phyloP scores from a whole-genome alignment of 2,797 vertebrate species.

The Masticophis lateralis region DNA sequence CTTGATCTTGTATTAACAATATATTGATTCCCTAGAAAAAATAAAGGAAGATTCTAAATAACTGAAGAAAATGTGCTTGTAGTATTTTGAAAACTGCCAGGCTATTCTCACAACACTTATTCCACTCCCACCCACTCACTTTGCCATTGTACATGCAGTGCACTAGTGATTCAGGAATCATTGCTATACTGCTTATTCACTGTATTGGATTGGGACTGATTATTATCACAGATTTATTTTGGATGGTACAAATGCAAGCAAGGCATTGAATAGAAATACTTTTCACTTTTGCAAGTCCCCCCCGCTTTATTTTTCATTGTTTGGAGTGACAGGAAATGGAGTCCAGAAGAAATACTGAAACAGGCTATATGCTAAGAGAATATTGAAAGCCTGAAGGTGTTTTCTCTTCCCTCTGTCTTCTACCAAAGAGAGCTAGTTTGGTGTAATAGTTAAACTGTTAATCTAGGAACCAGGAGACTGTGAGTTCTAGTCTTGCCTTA shows the following conservation, averaged over 20 bases:
- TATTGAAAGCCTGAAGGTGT: not conserved
- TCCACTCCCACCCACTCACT: not conserved
- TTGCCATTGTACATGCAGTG: not conserved
- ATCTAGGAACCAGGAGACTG: not conserved
- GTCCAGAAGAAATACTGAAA: not conserved
- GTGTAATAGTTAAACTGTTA: not conserved
- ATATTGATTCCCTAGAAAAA: not conserved
- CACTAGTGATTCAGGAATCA: not conserved
- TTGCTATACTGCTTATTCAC: not conserved
- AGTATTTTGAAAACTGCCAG: not conserved
- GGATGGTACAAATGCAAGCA: not conserved
- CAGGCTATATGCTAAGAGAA: not conserved
- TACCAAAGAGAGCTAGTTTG: not conserved
- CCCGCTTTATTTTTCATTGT: not conserved
- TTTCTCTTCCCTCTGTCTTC: not conserved
- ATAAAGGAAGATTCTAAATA: not conserved
- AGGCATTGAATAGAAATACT: not conserved
- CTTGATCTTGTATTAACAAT: not conserved
- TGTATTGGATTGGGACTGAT: not conserved
- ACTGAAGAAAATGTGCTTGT: not conserved
- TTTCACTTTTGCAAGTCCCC: not conserved
- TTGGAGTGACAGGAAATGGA: not conserved
- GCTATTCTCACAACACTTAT: not conserved
- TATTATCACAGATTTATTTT: not conserved
- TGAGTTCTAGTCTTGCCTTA: not conserved